A percentile compares a stretch with the other conserved stretches of the same genome.
Conservation (phyloP, 2,113 vertebrate species). For the Silurus glanis region DNA sequence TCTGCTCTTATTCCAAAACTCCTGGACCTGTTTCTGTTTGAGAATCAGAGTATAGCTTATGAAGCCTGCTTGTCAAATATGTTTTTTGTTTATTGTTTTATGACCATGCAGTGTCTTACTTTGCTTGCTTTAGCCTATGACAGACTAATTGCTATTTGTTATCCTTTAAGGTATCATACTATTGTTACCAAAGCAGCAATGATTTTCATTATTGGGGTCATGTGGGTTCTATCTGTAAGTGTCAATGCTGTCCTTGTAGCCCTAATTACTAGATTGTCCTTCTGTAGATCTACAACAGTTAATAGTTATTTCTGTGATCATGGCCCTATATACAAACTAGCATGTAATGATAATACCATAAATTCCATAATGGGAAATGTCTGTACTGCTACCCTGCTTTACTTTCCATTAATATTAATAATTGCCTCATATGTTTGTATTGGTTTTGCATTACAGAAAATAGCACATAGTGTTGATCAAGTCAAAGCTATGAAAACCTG, state of each 20-base stretch:
- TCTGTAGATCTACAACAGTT: conserved; percentile 62
- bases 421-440: conserved; percentile 54
- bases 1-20: conserved; percentile 68
- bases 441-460: conserved; percentile 46
- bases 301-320: conserved; percentile 66
- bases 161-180: conserved; percentile 59
- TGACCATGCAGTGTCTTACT: conserved; percentile 68
- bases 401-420: conserved; percentile 52
- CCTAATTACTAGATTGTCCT: conserved; percentile 60
- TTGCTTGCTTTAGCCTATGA: conserved; percentile 68
- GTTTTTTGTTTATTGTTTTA: conserved; percentile 67
- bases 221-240: conserved; percentile 55
- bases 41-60: conserved; percentile 62
- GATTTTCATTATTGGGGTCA: conserved; percentile 51
- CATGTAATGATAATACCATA: conserved; percentile 63
- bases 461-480: conserved; percentile 48
- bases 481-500: conserved; percentile 64
- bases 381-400: conserved; percentile 36
- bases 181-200: conserved; percentile 62
- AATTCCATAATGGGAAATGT: conserved; percentile 37
- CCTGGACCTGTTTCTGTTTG: conserved; percentile 66
- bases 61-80: conserved; percentile 61
- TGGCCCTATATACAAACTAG: conserved; percentile 55
- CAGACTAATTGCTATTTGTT: conserved; percentile 69
- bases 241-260: conserved; percentile 6